phyloP scores from a whole-genome alignment of 2,113 vertebrate genomes.

The Lycaon pictus region DNA sequence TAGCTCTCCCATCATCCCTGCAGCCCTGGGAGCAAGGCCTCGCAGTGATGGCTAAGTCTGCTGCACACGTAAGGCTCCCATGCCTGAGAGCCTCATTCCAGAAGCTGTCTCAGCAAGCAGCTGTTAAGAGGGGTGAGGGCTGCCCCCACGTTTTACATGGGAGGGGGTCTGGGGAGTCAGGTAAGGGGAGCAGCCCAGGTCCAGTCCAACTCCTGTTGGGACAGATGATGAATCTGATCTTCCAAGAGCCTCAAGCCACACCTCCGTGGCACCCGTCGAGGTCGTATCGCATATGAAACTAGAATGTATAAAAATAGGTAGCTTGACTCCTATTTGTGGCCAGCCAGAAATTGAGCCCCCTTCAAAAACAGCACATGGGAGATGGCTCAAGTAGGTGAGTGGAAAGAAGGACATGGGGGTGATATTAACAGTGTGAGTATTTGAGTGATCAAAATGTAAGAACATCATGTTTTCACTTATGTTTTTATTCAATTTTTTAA shows the following conservation, averaged over 20 bases:
- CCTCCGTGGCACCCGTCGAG: neutral
- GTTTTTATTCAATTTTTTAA: neutral
- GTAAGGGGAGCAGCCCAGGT: neutral
- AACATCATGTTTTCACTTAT: neutral
- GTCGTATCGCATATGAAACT: neutral
- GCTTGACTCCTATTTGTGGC: neutral
- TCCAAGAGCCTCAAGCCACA: neutral
- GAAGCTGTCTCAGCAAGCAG: neutral
- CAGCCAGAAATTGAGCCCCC: neutral
- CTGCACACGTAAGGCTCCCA: neutral
- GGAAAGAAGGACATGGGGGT: neutral
- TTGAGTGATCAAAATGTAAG: neutral
- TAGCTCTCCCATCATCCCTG: neutral
- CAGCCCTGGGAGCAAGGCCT: neutral
- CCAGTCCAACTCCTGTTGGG: neutral
- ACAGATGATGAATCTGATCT: neutral
- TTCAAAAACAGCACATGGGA: neutral
- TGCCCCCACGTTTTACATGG: rapidly evolving
- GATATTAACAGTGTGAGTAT: neutral
- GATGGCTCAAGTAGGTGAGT: neutral
- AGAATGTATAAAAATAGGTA: neutral
- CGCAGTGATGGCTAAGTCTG: rapidly evolving
- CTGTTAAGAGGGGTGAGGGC: neutral
- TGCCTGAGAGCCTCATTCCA: neutral
- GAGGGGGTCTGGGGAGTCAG: rapidly evolving